phyloP scores from a whole-genome alignment of 1,140 invertebrate species.

The Drosophila nikananu region DNA sequence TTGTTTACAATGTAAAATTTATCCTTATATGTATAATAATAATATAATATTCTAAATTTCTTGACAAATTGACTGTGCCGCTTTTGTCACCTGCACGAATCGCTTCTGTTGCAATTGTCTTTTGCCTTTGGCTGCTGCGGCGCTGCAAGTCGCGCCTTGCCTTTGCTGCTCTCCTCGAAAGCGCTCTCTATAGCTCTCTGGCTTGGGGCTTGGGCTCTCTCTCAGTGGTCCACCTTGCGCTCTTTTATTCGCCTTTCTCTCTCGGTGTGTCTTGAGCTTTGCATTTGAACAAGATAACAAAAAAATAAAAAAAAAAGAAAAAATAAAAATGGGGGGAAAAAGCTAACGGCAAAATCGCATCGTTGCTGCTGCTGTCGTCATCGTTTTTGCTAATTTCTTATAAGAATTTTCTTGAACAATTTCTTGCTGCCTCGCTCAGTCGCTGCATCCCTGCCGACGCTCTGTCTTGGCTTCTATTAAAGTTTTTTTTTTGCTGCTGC shows the following conservation, averaged over 20 bases:
- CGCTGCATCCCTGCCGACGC: slow-evolving; percentile 13
- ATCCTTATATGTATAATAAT: no score
- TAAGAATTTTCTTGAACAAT: slow-evolving; percentile 80
- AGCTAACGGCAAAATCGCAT: slow-evolving; percentile 77
- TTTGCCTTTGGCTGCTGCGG: slow-evolving; percentile 44
- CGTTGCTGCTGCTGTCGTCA: slow-evolving; percentile 44
- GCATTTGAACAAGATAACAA: slow-evolving; percentile 23
- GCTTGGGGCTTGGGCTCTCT: slow-evolving; percentile 12
- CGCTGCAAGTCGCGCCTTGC: slow-evolving; percentile 60
- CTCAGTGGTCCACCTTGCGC: slow-evolving; percentile 25
- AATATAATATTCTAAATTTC: background rate
- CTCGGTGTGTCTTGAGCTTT: slow-evolving; percentile 55
- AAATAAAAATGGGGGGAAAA: slow-evolving; percentile 41
- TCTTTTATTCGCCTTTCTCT: slow-evolving; percentile 15
- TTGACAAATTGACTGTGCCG: background rate
- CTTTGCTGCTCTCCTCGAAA: slow-evolving; percentile 24
- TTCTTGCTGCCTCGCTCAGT: slow-evolving; percentile 55
- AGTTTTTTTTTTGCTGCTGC: slow-evolving; percentile 30
- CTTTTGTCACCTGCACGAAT: slow-evolving; percentile 45
- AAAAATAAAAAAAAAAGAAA: slow-evolving; percentile 19
- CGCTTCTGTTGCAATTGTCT: slow-evolving; percentile 58
- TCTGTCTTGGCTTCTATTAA: slow-evolving; percentile 65
- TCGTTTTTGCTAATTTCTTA: slow-evolving; percentile 75
- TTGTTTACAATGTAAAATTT: no score
- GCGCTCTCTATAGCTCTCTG: slow-evolving; percentile 24